These are phyloP conservation scores for Lampropteryx suffumata DNA, from an alignment of 2,888 invertebrate species.

Conservation along the genomic window DNA sequence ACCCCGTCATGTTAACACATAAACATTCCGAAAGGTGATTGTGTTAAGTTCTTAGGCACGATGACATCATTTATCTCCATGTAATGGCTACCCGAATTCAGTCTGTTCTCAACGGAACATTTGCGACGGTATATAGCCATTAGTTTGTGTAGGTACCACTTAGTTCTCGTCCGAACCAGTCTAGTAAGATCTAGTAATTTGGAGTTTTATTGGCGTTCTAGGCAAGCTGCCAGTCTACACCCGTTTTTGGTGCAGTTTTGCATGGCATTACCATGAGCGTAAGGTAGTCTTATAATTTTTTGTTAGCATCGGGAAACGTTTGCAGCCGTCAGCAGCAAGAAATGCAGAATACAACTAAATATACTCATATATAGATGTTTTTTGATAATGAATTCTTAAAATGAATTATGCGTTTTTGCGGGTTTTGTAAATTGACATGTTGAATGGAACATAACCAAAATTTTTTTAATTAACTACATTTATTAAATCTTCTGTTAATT, in stretches of 20 bases:
- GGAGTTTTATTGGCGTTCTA: conserved; percentile 18
- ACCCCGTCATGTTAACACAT: conserved; percentile 12
- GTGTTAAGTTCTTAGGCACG: conserved; percentile 19
- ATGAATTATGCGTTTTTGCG: no score
- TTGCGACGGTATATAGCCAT: conserved; percentile 26
- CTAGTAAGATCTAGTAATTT: conserved; percentile 20
- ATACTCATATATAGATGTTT: background rate
- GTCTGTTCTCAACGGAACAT: conserved; percentile 27
- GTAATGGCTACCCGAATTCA: conserved; percentile 26
- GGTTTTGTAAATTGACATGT: no score
- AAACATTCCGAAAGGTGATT: conserved; percentile 18
- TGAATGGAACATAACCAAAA: no score
- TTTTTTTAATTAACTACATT: no score
- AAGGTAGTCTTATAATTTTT: background rate
- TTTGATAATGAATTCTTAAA: no score
- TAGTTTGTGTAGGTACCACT: conserved; percentile 28
- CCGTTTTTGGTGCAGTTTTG: conserved; percentile 15
- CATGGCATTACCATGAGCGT: conserved; percentile 13
- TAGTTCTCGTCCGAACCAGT: conserved; percentile 20
- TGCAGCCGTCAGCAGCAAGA: no score
- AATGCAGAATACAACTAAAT: no score
- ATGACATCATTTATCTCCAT: conserved; percentile 22
- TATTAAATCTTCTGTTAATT: no score
- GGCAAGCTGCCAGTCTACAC: conserved; percentile 19
- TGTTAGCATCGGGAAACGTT: conserved; percentile 1